Evolutionary conservation across 2,888 invertebrate genomes (phyloP).

Genomic region (Ditylenchus weischeri): DNA sequence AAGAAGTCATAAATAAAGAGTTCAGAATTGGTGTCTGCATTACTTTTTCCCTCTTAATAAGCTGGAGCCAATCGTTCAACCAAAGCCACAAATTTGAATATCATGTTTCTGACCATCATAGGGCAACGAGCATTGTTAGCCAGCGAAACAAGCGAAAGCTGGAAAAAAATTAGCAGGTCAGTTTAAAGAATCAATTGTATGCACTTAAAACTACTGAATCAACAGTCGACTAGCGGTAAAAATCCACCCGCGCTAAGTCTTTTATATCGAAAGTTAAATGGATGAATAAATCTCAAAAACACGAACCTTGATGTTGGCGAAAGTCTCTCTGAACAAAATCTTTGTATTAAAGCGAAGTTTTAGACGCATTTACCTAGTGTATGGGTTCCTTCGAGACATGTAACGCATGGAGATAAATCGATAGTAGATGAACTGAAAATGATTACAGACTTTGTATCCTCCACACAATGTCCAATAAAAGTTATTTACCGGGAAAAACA

Average conservation of each 20-base stretch:
- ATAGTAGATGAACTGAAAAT: slow-evolving; percentile 93
- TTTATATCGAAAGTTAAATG: no score
- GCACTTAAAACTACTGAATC: not conserved
- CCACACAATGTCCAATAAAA: not conserved
- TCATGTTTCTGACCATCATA: slow-evolving; percentile 65
- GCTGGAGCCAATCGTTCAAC: slow-evolving; percentile 2
- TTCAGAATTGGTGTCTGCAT: no score
- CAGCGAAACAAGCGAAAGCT: slow-evolving; percentile 70
- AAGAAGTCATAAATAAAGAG: no score
- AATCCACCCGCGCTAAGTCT: no score
- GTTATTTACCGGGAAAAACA: slow-evolving; percentile 68
- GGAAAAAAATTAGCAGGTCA: slow-evolving; percentile 81
- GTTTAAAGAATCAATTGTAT: slow-evolving; percentile 46
- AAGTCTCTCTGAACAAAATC: slow-evolving; percentile 1
- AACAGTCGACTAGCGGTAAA: no score
- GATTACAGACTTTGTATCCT: slow-evolving; percentile 65
- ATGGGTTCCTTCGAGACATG: slow-evolving; percentile 89
- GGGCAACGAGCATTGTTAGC: slow-evolving; percentile 74
- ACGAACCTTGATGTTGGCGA: slow-evolving; percentile 6
- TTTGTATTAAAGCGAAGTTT: not conserved
- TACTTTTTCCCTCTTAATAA: no score
- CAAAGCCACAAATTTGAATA: slow-evolving; percentile 60
- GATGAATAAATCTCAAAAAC: slow-evolving; percentile 18
- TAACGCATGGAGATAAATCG: slow-evolving; percentile 89
- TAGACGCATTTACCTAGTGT: slow-evolving; percentile 71